Conservation (phyloP, 1,140 invertebrate species). For the Drosophila obscura region DNA sequence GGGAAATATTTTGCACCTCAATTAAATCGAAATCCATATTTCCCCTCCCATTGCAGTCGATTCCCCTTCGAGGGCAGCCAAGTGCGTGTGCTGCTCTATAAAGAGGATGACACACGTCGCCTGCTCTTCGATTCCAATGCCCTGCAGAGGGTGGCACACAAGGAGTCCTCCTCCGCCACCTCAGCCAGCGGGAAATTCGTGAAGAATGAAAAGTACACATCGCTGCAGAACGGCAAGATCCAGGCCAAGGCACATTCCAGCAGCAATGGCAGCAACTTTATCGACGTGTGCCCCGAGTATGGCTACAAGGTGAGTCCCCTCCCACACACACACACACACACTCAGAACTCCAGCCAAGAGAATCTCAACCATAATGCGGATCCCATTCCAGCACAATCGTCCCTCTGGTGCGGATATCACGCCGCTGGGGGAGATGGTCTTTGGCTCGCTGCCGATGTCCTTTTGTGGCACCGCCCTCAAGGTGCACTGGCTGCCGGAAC, state of each 20-base stretch:
- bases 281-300: slow-evolving; percentile 79
- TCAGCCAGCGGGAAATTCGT: slow-evolving; percentile 61
- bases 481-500: slow-evolving; percentile 90
- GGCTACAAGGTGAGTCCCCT: slow-evolving; percentile 71
- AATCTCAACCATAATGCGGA: neutral
- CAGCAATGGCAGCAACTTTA: slow-evolving; percentile 68
- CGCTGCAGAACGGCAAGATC: slow-evolving; percentile 68
- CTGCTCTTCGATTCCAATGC: slow-evolving; percentile 93
- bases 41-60: slow-evolving; percentile 64
- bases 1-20: neutral
- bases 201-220: slow-evolving; percentile 67
- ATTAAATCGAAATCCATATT: slow-evolving; percentile 2
- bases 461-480: slow-evolving; percentile 93
- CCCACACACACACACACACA: no score
- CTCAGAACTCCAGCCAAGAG: no score
- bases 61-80: slow-evolving; percentile 87
- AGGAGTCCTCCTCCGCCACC: slow-evolving; percentile 58
- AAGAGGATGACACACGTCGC: slow-evolving; percentile 92
- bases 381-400: slow-evolving; percentile 85
- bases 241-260: slow-evolving; percentile 79
- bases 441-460: slow-evolving; percentile 94
- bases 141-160: slow-evolving; percentile 85
- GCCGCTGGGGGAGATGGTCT: slow-evolving; percentile 94
- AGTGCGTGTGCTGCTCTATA: slow-evolving; percentile 91
- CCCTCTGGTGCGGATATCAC: slow-evolving; percentile 88